These are phyloP conservation scores for Gallinago paraguaiae DNA, from an alignment of 2,113 vertebrate species.

Conservation along the genomic window DNA sequence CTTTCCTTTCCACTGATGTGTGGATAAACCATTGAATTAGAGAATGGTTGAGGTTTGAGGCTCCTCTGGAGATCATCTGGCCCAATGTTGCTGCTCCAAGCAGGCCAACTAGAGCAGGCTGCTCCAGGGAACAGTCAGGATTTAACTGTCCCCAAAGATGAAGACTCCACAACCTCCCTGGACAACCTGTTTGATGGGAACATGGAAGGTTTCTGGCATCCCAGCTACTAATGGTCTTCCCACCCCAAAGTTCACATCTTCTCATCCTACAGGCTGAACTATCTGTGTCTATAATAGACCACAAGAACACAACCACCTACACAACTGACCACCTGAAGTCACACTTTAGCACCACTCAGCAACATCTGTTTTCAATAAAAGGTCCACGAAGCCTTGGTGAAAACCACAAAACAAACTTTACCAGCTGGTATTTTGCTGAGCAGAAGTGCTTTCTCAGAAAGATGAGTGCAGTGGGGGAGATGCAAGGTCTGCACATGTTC, in stretches of 20 bases:
- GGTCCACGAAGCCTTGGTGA: background rate
- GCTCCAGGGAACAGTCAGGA: background rate
- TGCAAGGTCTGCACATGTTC: fast-evolving
- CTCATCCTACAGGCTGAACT: background rate
- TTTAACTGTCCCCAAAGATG: background rate
- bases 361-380: background rate
- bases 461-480: fast-evolving
- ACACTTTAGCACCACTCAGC: background rate
- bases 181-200: background rate
- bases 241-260: background rate
- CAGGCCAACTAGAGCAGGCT: background rate
- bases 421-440: background rate
- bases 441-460: background rate
- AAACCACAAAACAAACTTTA: background rate
- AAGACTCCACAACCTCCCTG: background rate
- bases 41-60: background rate
- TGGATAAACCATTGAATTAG: background rate
- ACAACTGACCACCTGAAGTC: background rate
- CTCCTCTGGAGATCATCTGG: background rate
- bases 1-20: fast-evolving
- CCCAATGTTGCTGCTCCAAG: fast-evolving
- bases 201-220: background rate
- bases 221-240: background rate
- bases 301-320: no score
- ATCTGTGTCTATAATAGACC: fast-evolving